Base-by-base conservation (phyloP, 2,888 invertebrate genomes). In the Mylabris sibirica region DNA sequence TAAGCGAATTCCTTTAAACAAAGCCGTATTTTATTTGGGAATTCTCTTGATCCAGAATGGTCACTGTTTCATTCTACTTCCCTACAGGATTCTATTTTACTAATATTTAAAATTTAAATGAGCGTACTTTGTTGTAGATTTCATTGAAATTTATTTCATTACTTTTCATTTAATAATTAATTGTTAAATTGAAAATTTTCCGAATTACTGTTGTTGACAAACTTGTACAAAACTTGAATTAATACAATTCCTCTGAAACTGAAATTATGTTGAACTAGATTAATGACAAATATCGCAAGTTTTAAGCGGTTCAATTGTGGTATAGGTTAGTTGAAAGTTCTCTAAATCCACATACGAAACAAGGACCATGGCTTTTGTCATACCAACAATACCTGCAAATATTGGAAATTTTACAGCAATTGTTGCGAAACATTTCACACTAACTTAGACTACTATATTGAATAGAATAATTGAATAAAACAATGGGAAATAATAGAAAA, bases 381-480 rank as follows among this genome's bases (percentile, higher is more conserved):
- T 61, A 49, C 17, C 20, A 9, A 67, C 67, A 70, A 70, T 70
- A 66, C 69, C 67, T 67, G 67, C 67, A 64, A 70, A 70, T 67
- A 67, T 67, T 67, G 70, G 67, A 67, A 67, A 70, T 64, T 67
- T 70, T 66, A 59, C 70, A 67, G 62, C 70, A 67, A 70, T 68
- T 69, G 69, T 66, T 67, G 68, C 71, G 67, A 73, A 72, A 73
- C 71, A n/a, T n/a, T n/a, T n/a, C n/a, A n/a, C 70, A 20, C 9
- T 49, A 73, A 73, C 71, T 71, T 69, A 5, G 59, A 63, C 64
- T 71, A 69, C 68, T 72, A 69, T n/a, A n/a, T n/a, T n/a, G n/a
- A n/a, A n/a, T n/a, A n/a, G n/a, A n/a, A n/a, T n/a, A n/a, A n/a
- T n/a, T n/a, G n/a, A n/a, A n/a, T n/a, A n/a, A n/a, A n/a, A n/a